Evolutionary conservation across 2,888 invertebrate species (phyloP).

Genomic region (Drosophila buzzatii): DNA sequence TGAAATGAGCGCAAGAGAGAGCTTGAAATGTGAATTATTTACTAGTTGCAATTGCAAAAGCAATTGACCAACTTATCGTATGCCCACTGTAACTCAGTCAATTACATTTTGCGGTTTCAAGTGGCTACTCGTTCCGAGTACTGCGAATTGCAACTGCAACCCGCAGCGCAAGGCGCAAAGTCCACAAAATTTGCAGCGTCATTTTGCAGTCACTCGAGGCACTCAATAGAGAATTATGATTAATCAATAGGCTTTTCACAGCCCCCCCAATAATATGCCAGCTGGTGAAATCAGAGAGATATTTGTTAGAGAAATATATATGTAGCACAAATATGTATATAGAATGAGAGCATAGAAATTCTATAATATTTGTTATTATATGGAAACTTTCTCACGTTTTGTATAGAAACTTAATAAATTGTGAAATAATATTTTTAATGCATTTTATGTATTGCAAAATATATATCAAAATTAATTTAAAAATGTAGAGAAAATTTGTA

Average conservation of each 20-base stretch:
- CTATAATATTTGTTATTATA: not conserved
- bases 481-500: no score
- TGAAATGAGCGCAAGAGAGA: not conserved
- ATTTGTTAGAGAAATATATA: not conserved
- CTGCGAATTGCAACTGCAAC: slow-evolving; percentile 11
- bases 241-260: slow-evolving; percentile 28
- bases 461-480: no score
- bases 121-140: slow-evolving; percentile 25
- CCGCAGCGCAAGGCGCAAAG: slow-evolving; percentile 34
- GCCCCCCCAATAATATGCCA: not conserved
- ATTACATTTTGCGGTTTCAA: slow-evolving; percentile 46
- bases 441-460: not conserved
- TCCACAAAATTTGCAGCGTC: slow-evolving; percentile 22
- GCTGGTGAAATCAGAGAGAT: not conserved
- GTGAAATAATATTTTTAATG: not conserved
- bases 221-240: slow-evolving; percentile 20
- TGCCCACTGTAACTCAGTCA: slow-evolving; percentile 29
- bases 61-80: slow-evolving; percentile 3
- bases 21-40: not conserved
- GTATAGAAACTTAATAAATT: not conserved
- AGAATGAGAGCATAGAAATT: not conserved
- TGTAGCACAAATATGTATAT: no score
- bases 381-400: not conserved
- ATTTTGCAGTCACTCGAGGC: slow-evolving; percentile 19
- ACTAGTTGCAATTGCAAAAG: not conserved